Percentiles rank a stretch among this genome's conserved stretches.
Conservation (phyloP, 2,888 invertebrate genomes). For the Xestoiulus laeticollis region DNA sequence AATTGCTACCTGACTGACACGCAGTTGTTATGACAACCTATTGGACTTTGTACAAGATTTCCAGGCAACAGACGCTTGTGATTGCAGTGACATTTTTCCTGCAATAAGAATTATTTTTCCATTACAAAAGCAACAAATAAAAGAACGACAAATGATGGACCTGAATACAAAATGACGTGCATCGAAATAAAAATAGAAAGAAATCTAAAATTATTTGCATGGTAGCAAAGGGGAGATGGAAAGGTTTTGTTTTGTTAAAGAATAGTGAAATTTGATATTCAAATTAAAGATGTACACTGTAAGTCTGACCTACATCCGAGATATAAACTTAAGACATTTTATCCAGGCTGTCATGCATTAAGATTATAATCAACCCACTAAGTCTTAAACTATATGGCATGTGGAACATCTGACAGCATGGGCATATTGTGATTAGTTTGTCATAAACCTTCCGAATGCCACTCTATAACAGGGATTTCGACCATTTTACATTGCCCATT, state of each 20-base stretch:
- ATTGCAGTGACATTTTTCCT: constrained; percentile 17
- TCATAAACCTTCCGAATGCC: neutral
- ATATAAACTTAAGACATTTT: neutral
- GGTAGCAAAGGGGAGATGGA: neutral
- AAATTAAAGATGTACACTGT: neutral
- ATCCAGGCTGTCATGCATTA: neutral
- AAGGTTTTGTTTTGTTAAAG: neutral
- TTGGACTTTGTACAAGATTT: neutral
- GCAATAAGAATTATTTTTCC: neutral
- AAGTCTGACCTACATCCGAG: neutral
- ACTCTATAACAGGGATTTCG: neutral
- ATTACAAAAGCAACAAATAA: constrained; percentile 28
- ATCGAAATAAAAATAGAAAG: neutral
- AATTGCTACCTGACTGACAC: neutral
- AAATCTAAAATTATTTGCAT: neutral
- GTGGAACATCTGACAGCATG: neutral
- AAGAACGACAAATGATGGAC: neutral
- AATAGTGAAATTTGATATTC: neutral
- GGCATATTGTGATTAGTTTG: neutral
- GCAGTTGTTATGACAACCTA: constrained; percentile 38
- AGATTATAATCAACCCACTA: neutral
- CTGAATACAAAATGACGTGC: neutral
- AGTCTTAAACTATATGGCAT: neutral
- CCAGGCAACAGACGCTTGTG: neutral
- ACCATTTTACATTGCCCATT: neutral